Base-by-base conservation (phyloP, 2,888 invertebrate species). In the Lepas anatifera region DNA sequence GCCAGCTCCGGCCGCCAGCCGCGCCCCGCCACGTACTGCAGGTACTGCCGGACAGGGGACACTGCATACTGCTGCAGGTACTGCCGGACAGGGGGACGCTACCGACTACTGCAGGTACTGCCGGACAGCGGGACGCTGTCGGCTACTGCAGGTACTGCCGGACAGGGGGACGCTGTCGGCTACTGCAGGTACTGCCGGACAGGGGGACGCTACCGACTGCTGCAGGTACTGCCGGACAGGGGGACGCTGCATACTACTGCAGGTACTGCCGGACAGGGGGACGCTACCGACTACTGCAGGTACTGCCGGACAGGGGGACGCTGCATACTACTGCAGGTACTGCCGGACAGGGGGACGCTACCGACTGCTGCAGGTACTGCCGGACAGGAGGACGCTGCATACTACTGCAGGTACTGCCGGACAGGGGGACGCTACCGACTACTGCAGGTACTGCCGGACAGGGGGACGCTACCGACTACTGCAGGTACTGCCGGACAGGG, bases 311-410 rank as follows among this genome's bases (percentile, higher is more conserved):
- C 22, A 18, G n/a, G n/a, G 37, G 7, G 22, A 35, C n/a, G 41
- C 39, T 10, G 11, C 10, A n/a, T n/a, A n/a, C n/a, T n/a, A n/a
- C n/a, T n/a, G n/a, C 18, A 22, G 3, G 35, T 3, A n/a, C n/a
- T 35, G 41, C 8, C 39, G 11, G 7, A 18, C 41, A 2, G 27
- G 22, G n/a, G 18, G n/a, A 41, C 29, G n/a, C 18, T 8, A 8
- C 7, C 22, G n/a, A 1, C 3, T 41, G 22, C 22, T 68, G 22
- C 68, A 37, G n/a, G 7, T 41, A 27, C n/a, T 68, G 41, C n/a
- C 68, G 2, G 11, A 70, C 1, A 90, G 89, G 39, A 84, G 81
- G 13, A 94, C 81, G 37, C 87, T 7, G 68, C n/a, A 22, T 22
- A 1, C 32, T 16, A 18, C 37, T 22, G 35, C 39, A 29, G 37